phyloP scores from a whole-genome alignment of 2,888 invertebrate genomes.

The Macaria notata region DNA sequence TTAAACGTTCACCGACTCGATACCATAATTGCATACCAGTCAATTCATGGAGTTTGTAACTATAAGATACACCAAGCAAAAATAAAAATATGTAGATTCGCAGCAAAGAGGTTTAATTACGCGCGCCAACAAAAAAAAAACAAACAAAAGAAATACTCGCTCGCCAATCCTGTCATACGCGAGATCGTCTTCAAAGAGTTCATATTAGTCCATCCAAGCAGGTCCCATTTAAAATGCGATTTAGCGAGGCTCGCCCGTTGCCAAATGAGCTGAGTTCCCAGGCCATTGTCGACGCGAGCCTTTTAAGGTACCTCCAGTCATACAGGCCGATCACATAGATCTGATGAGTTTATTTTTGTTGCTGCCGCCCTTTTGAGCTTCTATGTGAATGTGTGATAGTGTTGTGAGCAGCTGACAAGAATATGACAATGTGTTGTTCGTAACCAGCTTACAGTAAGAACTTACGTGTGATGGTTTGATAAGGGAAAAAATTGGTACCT shows the following conservation, averaged over 20 bases:
- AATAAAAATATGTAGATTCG: constrained; percentile 26
- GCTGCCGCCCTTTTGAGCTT: constrained; percentile 2
- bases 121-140: constrained; percentile 15
- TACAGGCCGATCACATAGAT: constrained; percentile 70
- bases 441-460: no score
- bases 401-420: no score
- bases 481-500: no score
- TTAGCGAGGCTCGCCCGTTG: constrained; percentile 59
- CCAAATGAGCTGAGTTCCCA: constrained; percentile 81
- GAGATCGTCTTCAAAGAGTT: constrained; percentile 30
- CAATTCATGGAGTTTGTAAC: not conserved
- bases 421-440: no score
- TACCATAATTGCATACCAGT: constrained; percentile 20
- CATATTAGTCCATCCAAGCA: constrained; percentile 52
- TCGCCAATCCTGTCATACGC: constrained; percentile 25
- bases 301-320: constrained; percentile 60
- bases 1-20: constrained; percentile 13
- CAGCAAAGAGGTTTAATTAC: constrained; percentile 29
- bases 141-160: constrained; percentile 26
- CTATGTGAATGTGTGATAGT: no score
- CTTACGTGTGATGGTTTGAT: no score
- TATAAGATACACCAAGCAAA: not conserved
- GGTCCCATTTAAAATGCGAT: constrained; percentile 70
- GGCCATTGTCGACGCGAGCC: constrained; percentile 75
- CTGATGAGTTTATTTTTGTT: constrained; percentile 3